Conservation (phyloP, 2,113 vertebrate species). For the Hepsetus odoe region DNA sequence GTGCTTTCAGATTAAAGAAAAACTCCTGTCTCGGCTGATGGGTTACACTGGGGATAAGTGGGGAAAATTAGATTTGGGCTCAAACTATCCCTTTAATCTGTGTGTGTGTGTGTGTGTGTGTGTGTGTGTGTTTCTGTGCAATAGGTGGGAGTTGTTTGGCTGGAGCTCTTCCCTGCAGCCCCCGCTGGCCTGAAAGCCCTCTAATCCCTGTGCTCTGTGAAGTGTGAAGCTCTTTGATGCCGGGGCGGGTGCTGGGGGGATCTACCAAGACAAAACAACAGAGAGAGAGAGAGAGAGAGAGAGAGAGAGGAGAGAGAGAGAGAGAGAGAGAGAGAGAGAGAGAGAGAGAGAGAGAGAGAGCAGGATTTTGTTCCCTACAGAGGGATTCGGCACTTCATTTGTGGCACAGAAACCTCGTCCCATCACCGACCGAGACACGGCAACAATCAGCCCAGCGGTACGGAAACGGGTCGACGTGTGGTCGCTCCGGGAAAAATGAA, state of each 20-base stretch:
- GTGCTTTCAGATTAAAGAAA: no score
- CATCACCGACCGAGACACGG: conserved; percentile 52
- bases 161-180: conserved; percentile 73
- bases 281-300: conserved; percentile 65
- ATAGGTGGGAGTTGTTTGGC: conserved; percentile 77
- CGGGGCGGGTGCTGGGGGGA: conserved; percentile 73
- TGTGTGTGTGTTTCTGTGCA: conserved; percentile 67
- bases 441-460: background rate
- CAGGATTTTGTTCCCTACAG: conserved; percentile 54
- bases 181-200: conserved; percentile 69
- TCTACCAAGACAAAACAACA: conserved; percentile 79
- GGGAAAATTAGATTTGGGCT: no score
- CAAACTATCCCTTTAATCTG: background rate
- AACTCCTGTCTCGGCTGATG: no score
- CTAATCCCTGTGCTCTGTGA: conserved; percentile 82
- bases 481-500: no score
- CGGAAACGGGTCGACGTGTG: background rate
- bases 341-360: background rate
- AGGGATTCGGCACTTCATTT: conserved; percentile 55
- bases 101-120: conserved; percentile 45
- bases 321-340: conserved; percentile 65
- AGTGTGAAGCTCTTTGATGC: conserved; percentile 83
- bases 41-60: no score
- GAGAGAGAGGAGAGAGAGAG: background rate
- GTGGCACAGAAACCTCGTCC: conserved; percentile 71